Percentiles rank a stretch among this genome's conserved stretches.
Conservation (phyloP, 1,140 invertebrate species). For the Drosophila saltans region DNA sequence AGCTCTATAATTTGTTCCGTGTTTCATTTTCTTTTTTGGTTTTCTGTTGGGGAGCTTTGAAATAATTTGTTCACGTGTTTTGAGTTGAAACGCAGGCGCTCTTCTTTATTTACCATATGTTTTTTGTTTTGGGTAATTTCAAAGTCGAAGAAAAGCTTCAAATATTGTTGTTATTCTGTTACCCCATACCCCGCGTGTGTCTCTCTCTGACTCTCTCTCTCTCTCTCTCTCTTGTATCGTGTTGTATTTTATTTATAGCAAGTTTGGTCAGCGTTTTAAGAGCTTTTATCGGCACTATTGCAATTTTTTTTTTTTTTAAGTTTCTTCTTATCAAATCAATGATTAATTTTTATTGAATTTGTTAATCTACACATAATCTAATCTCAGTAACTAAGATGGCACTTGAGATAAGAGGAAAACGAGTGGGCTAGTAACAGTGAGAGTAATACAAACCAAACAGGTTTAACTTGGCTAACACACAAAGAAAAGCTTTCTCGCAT, state of each 20-base stretch:
- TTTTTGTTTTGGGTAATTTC: slow-evolving; percentile 79
- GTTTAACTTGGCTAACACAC: neutral
- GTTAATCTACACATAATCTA: slow-evolving; percentile 4
- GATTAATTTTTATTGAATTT: neutral
- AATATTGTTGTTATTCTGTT: neutral
- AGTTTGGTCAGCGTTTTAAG: slow-evolving; percentile 6
- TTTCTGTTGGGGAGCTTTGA: slow-evolving; percentile 18
- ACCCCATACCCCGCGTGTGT: too few relatives aligned
- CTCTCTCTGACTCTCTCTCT: too few relatives aligned
- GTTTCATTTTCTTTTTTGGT: too few relatives aligned
- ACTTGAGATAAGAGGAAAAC: neutral
- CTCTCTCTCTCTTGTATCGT: too few relatives aligned
- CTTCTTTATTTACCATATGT: slow-evolving; percentile 49
- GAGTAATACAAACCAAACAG: slow-evolving; percentile 5
- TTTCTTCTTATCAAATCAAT: slow-evolving; percentile 5
- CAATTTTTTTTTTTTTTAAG: neutral
- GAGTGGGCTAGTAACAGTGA: neutral
- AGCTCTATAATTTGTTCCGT: too few relatives aligned
- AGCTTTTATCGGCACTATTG: slow-evolving; percentile 3
- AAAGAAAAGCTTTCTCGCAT: neutral
- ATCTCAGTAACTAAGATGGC: neutral
- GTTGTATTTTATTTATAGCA: slow-evolving; percentile 22
- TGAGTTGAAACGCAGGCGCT: slow-evolving; percentile 37
- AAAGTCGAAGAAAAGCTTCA: slow-evolving; percentile 33
- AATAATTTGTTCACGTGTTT: slow-evolving; percentile 49